phyloP scores from a whole-genome alignment of 2,113 vertebrate genomes.

The Sprattus sprattus region DNA sequence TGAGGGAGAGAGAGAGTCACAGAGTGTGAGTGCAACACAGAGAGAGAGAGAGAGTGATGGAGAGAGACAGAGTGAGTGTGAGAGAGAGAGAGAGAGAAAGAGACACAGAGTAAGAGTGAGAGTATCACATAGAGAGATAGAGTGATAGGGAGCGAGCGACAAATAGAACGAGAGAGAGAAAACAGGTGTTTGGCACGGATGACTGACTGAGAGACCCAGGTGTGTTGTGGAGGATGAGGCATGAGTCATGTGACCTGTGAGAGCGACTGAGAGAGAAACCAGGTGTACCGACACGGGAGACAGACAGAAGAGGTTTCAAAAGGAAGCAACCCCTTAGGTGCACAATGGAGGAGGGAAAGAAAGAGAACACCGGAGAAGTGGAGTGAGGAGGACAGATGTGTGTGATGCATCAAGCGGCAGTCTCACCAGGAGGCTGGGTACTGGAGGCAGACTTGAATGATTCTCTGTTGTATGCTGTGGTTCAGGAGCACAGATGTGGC shows the following conservation, averaged over 20 bases:
- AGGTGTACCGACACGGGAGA: neutral
- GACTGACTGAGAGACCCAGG: neutral
- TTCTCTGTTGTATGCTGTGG: neutral
- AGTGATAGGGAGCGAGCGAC: neutral
- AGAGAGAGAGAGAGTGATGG: neutral
- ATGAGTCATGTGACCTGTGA: too few species aligned
- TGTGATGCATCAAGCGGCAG: neutral
- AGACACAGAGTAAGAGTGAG: neutral
- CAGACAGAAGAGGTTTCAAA: neutral
- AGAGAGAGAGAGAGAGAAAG: neutral
- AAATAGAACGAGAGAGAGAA: neutral
- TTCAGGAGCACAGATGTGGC: neutral
- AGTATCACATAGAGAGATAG: neutral
- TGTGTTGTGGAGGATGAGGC: neutral
- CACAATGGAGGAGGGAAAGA: neutral
- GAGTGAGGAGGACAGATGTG: neutral
- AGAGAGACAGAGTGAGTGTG: neutral
- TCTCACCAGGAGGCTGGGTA: neutral
- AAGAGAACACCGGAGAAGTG: too few species aligned
- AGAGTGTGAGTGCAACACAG: neutral
- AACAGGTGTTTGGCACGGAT: neutral
- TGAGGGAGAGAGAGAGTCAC: neutral
- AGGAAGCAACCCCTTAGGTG: neutral
- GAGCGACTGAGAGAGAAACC: neutral
- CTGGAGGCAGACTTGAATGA: neutral